Percentiles rank a stretch among this genome's conserved stretches.
Evolutionary conservation across 2,888 invertebrate genomes (phyloP).

Genomic region (Smittia aterrima): DNA sequence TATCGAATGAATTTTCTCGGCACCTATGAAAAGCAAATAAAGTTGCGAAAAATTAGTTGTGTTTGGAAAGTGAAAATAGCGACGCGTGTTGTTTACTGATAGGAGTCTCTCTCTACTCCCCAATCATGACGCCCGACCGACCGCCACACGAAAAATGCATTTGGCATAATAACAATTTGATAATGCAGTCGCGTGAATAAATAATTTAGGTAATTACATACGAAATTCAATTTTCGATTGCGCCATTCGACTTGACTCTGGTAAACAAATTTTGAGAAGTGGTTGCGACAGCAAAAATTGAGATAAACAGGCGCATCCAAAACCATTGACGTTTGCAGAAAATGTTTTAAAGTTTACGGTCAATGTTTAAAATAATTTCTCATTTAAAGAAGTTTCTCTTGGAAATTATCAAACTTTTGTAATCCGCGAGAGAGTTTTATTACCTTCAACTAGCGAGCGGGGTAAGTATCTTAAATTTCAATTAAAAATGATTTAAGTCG

Average conservation of each 20-base stretch:
- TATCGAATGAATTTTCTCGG: not conserved
- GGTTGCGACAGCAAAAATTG: not conserved
- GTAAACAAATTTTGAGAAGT: not conserved
- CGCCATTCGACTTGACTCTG: not conserved
- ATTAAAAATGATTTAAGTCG: slow-evolving; percentile 22
- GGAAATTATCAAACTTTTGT: too few relatives aligned
- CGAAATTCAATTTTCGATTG: not conserved
- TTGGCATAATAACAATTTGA: slow-evolving; percentile 9
- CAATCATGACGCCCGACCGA: not conserved
- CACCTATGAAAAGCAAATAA: not conserved
- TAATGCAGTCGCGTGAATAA: slow-evolving; percentile 1
- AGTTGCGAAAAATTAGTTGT: not conserved
- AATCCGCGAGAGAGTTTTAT: too few relatives aligned
- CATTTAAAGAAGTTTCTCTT: too few relatives aligned
- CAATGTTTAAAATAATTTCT: not conserved
- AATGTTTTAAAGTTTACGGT: not conserved
- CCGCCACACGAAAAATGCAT: not conserved
- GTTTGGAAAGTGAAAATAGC: slow-evolving; percentile 3
- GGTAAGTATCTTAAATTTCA: slow-evolving; percentile 12
- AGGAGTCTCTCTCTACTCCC: not conserved
- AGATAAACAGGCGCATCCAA: too few relatives aligned
- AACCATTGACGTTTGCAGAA: too few relatives aligned
- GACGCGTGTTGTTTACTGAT: not conserved
- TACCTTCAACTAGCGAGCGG: too few relatives aligned
- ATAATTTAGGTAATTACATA: slow-evolving; percentile 9